Evolutionary conservation across 2,113 vertebrate genomes (phyloP), one percentile per base, ranked within the genome.

Genomic region (Uropsilus gracilis): DNA sequence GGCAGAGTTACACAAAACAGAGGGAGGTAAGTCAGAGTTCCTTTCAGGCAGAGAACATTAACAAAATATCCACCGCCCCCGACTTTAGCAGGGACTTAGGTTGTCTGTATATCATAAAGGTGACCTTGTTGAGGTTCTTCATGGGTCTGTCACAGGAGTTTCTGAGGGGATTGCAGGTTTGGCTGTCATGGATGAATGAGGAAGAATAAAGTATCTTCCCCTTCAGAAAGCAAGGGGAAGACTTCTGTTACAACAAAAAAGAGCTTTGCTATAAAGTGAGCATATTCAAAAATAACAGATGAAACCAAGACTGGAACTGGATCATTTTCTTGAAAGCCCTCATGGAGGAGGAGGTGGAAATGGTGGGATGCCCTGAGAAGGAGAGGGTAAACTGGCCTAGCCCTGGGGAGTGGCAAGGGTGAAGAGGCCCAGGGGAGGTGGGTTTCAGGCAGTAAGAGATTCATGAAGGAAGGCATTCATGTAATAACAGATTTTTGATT

Each of bases 1-100:
- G 96, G 80, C 91, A 95, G 86, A 93, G 78, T 91, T 86, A 96
- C 94, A 87, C 72, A 81, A 78, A 96, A 61, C 80, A 89, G 80
- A 81, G 44, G 78, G 91, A 84, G 87, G 94, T 53, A 69, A 89
- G 63, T 22, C n/a, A 89, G 86, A 86, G 59, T 80, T 87, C 72
- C 76, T 93, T 95, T 93, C 87, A 87, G 72, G 64, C 73, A 86
- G 28, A 77, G 57, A 88, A 30, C 57, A 71, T 63, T 68, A 69
- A 66, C 64, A 71, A 83, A 94, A 82, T 81, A 55, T 57, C 76
- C 64, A n/a, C n/a, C 59, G 72, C 5, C 16, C 84, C 81, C 87
- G 84, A 92, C 69, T 95, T 82, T 46, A 83, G 48, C 57, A 89
- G 96, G 37, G 75, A 88, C 87, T n/a, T 30, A 17, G n/a, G 10